Conservation (phyloP, 2,888 invertebrate species). For the Dorcus hopei region DNA sequence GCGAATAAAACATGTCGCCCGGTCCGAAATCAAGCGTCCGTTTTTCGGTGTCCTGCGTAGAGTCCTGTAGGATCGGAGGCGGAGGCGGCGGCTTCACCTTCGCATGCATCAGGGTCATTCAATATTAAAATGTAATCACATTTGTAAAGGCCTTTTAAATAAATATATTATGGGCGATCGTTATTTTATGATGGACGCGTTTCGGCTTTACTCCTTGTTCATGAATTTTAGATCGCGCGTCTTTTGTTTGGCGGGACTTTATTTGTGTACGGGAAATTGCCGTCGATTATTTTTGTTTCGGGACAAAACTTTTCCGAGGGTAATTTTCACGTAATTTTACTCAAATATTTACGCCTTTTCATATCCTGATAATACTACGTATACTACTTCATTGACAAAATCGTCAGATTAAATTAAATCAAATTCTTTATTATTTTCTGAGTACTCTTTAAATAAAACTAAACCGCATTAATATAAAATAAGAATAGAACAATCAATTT, state of each 20-base stretch:
- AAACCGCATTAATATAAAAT: too few relatives aligned
- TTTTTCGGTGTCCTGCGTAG: background rate
- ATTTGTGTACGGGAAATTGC: too few relatives aligned
- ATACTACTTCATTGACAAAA: too few relatives aligned
- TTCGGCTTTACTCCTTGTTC: conserved; percentile 23
- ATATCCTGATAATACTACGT: too few relatives aligned
- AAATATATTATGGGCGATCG: conserved; percentile 30
- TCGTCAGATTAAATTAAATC: too few relatives aligned
- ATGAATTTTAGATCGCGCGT: conserved; percentile 6
- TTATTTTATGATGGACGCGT: conserved; percentile 33
- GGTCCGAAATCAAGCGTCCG: conserved; percentile 16
- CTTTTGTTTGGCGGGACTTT: conserved; percentile 3
- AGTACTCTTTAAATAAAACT: too few relatives aligned
- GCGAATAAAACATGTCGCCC: conserved; percentile 29
- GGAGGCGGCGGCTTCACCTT: conserved; percentile 37
- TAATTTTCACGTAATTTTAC: too few relatives aligned
- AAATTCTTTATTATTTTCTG: too few relatives aligned
- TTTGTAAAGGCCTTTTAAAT: conserved; percentile 41
- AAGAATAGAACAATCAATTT: too few relatives aligned
- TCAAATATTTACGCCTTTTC: too few relatives aligned
- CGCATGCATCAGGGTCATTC: conserved; percentile 39
- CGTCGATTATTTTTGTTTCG: too few relatives aligned
- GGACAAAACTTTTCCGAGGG: too few relatives aligned
- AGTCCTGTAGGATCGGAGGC: conserved; percentile 19
- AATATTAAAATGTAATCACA: conserved; percentile 48